phyloP scores from a whole-genome alignment of 2,797 vertebrate species.

The Rhabdophis nuchalis region DNA sequence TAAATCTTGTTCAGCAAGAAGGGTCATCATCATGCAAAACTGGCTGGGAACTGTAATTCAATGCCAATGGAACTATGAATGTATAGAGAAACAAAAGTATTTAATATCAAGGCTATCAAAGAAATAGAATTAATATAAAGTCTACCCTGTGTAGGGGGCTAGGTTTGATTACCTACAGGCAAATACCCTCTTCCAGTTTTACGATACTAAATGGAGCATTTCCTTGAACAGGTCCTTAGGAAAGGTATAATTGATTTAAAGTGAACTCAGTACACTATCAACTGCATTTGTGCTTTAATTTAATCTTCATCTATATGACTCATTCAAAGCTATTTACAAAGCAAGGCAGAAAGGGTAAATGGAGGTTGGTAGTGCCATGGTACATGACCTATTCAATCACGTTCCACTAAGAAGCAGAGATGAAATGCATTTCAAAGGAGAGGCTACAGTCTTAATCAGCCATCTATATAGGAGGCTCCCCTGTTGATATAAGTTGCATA shows the following conservation, averaged over 20 bases:
- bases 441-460: slow-evolving; percentile 8
- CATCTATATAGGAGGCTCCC: slow-evolving; percentile 4
- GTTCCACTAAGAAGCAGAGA: slow-evolving; percentile 17
- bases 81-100: neutral
- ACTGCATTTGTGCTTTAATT: slow-evolving; percentile 26
- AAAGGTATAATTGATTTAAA: neutral
- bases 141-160: neutral
- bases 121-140: neutral
- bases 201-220: neutral
- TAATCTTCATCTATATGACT: slow-evolving; percentile 33
- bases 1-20: neutral
- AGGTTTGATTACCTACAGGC: neutral
- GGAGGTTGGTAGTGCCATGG: slow-evolving; percentile 23
- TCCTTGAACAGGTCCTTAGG: neutral
- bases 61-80: neutral
- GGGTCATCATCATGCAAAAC: neutral
- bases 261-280: slow-evolving; percentile 7
- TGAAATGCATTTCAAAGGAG: neutral
- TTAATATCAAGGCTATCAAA: neutral
- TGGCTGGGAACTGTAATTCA: neutral
- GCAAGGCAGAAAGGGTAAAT: neutral
- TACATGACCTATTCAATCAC: slow-evolving; percentile 25
- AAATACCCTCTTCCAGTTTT: neutral
- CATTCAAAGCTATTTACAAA: slow-evolving; percentile 19
- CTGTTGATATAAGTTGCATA: neutral